phyloP scores from a whole-genome alignment of 2,113 vertebrate genomes.

The Myanophis thanlyinensis region DNA sequence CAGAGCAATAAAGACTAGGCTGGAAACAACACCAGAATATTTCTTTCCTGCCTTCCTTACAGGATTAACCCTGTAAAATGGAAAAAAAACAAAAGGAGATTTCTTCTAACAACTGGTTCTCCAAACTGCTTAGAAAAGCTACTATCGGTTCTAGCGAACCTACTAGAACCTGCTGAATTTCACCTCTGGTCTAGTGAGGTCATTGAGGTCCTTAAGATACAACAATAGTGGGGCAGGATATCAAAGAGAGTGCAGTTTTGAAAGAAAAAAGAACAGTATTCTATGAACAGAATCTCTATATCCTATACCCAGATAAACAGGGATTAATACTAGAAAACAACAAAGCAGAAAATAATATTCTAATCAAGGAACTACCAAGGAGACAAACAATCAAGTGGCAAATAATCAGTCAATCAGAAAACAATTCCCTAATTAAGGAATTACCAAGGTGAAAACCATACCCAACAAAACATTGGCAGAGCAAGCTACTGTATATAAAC shows the following conservation, averaged over 20 bases:
- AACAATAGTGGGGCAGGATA: not conserved
- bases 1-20: too few species aligned
- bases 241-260: not conserved
- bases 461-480: not conserved
- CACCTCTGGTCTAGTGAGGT: too few species aligned
- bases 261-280: not conserved
- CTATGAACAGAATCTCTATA: not conserved
- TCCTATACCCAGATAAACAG: not conserved
- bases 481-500: not conserved
- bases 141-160: too few species aligned
- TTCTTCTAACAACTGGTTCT: too few species aligned
- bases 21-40: too few species aligned
- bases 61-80: too few species aligned
- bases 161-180: too few species aligned
- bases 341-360: not conserved
- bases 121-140: too few species aligned
- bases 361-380: not conserved
- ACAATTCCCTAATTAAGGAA: not conserved
- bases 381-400: not conserved
- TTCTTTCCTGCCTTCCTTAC: too few species aligned
- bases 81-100: too few species aligned
- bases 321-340: not conserved
- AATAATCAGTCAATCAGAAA: too few species aligned
- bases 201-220: not conserved
- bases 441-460: not conserved